Conservation (phyloP, 2,113 vertebrate species). For the Catharus minimus region DNA sequence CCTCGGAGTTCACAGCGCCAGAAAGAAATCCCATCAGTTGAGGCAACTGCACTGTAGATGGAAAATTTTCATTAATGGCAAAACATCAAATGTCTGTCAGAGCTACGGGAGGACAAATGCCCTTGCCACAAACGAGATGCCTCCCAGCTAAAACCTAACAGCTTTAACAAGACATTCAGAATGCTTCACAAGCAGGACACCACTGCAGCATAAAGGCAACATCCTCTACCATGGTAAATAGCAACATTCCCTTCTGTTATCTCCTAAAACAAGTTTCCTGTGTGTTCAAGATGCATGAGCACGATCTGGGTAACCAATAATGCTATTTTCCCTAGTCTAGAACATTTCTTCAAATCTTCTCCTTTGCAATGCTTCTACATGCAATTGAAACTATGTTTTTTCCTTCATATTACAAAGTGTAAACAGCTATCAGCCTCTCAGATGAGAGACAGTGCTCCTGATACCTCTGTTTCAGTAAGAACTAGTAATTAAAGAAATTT, state of each 20-base stretch:
- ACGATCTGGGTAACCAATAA: fast-evolving
- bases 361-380: background rate
- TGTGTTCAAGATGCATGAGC: background rate
- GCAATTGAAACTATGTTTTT: background rate
- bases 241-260: background rate
- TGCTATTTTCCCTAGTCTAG: background rate
- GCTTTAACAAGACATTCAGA: background rate
- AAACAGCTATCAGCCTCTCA: background rate
- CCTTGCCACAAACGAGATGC: background rate
- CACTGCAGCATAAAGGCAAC: background rate
- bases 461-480: background rate
- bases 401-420: background rate
- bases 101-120: background rate
- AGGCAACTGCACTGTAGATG: background rate
- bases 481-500: background rate
- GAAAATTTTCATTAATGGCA: background rate
- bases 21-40: background rate
- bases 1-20: background rate
- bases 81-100: background rate
- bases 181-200: background rate
- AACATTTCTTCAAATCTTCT: background rate
- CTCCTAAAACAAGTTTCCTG: background rate
- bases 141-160: background rate
- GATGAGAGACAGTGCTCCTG: background rate
- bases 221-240: background rate